A percentile compares a stretch with the other conserved stretches of the same genome.
These are phyloP conservation scores for Suncus etruscus DNA, from an alignment of 2,113 vertebrate species.

Conservation along the genomic window DNA sequence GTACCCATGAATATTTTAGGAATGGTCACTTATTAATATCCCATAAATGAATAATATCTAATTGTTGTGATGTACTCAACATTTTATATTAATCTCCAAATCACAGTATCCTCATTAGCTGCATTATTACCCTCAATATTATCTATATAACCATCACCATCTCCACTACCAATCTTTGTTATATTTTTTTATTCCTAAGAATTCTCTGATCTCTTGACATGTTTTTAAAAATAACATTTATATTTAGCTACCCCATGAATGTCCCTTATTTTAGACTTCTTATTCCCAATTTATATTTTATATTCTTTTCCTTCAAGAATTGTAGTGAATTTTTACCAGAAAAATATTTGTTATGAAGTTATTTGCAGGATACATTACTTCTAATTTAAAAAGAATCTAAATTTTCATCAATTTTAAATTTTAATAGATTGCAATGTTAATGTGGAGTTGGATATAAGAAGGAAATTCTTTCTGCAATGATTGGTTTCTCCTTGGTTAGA, in stretches of 20 bases:
- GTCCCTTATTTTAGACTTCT: neutral
- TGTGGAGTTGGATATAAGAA: neutral
- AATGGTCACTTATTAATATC: neutral
- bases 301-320: neutral
- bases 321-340: neutral
- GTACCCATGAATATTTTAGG: neutral
- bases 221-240: neutral
- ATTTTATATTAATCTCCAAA: neutral
- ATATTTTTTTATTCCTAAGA: neutral
- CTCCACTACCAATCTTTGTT: neutral
- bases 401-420: neutral
- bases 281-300: neutral
- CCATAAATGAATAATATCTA: neutral
- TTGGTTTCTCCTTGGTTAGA: neutral
- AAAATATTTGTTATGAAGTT: too few relatives aligned
- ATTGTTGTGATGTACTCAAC: neutral
- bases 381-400: neutral
- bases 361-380: neutral
- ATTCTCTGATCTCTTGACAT: neutral
- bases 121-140: neutral
- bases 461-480: conserved; percentile 6
- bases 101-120: neutral
- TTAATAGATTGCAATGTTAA: neutral
- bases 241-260: neutral
- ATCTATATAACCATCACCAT: neutral